Conservation (phyloP, 2,888 invertebrate species). For the Spodoptera littoralis region DNA sequence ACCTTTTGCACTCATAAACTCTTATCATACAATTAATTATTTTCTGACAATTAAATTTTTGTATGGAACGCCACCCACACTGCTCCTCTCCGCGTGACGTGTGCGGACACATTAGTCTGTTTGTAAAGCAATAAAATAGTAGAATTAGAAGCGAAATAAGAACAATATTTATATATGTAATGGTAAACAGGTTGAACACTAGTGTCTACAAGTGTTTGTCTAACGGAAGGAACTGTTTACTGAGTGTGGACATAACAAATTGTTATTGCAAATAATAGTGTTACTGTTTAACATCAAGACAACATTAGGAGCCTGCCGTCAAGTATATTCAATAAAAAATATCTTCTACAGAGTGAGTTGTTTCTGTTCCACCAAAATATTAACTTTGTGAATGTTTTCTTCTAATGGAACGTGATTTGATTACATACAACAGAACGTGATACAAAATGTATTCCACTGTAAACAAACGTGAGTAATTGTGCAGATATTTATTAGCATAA, state of each 20-base stretch:
- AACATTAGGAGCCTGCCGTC: conserved; percentile 23
- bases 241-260: conserved; percentile 47
- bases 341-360: conserved; percentile 19
- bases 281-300: conserved; percentile 37
- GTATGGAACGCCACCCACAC: conserved; percentile 55
- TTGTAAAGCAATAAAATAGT: conserved; percentile 24
- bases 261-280: conserved; percentile 36
- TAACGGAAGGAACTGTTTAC: conserved; percentile 47
- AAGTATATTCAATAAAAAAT: conserved; percentile 27
- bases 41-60: conserved; percentile 58
- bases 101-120: conserved; percentile 17
- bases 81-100: conserved; percentile 44
- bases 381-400: conserved; percentile 52
- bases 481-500: conserved; percentile 65
- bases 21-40: conserved; percentile 71
- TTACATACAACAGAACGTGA: conserved; percentile 63
- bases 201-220: conserved; percentile 35
- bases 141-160: conserved; percentile 26
- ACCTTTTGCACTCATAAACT: conserved; percentile 65
- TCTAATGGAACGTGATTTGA: conserved; percentile 62
- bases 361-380: conserved; percentile 49
- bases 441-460: conserved; percentile 66
- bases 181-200: conserved; percentile 28
- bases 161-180: conserved; percentile 38
- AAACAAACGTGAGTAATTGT: conserved; percentile 72